phyloP scores from a whole-genome alignment of 2,113 vertebrate species.

The Neotoma lepida region DNA sequence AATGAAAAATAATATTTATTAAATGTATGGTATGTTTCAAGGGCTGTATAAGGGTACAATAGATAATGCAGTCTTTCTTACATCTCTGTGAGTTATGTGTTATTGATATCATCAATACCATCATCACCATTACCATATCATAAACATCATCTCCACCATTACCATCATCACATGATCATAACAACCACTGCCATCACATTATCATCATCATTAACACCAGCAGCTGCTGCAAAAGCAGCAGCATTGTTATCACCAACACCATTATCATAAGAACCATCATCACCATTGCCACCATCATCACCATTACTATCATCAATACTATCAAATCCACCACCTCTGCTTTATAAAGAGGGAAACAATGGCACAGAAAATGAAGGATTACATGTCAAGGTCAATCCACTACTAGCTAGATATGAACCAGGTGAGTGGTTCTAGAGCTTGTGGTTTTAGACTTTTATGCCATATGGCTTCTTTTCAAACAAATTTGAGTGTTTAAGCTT shows the following conservation, averaged over 20 bases:
- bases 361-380: neutral
- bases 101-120: neutral
- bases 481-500: neutral
- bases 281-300: neutral
- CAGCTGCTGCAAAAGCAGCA: neutral
- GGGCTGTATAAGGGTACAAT: neutral
- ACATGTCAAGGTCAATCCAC: neutral
- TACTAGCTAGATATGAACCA: neutral
- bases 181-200: neutral
- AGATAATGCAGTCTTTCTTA: neutral
- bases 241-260: neutral
- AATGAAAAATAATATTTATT: accelerated
- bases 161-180: neutral
- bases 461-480: neutral
- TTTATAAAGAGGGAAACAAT: neutral
- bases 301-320: neutral
- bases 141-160: neutral
- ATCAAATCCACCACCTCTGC: neutral
- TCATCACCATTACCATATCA: neutral
- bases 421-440: neutral
- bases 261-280: neutral
- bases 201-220: neutral
- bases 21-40: neutral
- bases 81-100: neutral
- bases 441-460: neutral